Percentiles rank a stretch among this genome's conserved stretches.
Conservation (phyloP, 2,797 vertebrate species). For the Ceyx erithaca region DNA sequence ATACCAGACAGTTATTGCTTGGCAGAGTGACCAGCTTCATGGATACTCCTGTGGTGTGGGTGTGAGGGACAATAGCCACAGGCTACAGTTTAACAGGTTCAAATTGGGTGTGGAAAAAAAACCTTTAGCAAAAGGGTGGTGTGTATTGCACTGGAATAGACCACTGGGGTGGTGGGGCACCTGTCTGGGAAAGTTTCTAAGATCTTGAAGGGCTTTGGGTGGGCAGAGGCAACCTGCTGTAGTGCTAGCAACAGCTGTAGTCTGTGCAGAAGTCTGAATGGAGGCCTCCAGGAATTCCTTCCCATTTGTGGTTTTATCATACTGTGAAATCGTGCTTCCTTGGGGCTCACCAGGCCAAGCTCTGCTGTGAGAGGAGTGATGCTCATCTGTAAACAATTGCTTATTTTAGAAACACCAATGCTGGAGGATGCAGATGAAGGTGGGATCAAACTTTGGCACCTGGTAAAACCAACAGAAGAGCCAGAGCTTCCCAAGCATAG, state of each 20-base stretch:
- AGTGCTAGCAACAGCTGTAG: neutral
- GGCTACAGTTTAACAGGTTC: neutral
- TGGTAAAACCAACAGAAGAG: slow-evolving; percentile 96
- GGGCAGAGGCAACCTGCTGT: neutral
- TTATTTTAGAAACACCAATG: slow-evolving; percentile 92
- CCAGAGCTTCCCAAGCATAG: slow-evolving; percentile 94
- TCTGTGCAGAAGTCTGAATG: neutral
- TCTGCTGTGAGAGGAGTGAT: neutral
- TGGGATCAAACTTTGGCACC: slow-evolving; percentile 93
- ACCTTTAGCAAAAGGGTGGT: neutral
- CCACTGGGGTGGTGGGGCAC: neutral
- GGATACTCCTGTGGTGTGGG: neutral
- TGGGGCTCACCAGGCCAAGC: neutral
- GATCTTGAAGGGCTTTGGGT: neutral
- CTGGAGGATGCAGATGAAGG: slow-evolving; percentile 97
- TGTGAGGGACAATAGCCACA: neutral
- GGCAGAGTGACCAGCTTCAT: neutral
- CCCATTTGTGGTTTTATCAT: neutral
- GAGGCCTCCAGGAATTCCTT: neutral
- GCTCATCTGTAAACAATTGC: neutral
- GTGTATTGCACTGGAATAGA: neutral
- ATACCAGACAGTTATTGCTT: neutral
- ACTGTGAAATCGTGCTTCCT: neutral
- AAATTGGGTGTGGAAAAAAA: neutral
- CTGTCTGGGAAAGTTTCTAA: neutral